phyloP scores from a whole-genome alignment of 2,797 vertebrate genomes.

The Heteromormyrus szaboi region DNA sequence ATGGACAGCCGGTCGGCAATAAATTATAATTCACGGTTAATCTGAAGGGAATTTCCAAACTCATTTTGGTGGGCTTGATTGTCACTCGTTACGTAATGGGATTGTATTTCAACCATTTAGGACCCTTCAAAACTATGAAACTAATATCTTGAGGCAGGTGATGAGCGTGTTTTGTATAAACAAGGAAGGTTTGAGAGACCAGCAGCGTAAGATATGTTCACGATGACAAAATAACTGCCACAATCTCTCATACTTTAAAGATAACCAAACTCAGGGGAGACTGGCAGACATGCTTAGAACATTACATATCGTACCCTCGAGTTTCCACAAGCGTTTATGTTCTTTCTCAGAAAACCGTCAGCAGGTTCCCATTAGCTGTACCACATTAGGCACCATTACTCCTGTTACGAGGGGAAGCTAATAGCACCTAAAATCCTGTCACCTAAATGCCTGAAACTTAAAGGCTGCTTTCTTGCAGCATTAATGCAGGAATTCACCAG shows the following conservation, averaged over 20 bases:
- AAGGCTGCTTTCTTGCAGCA: background rate
- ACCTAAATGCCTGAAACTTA: background rate
- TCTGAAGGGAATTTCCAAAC: background rate
- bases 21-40: background rate
- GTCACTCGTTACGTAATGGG: background rate
- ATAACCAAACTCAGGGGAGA: background rate
- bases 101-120: background rate
- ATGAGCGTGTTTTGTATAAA: slow-evolving; percentile 8
- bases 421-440: background rate
- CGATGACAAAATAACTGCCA: background rate
- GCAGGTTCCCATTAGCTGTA: background rate
- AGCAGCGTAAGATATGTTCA: background rate
- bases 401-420: background rate
- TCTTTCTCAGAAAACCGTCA: background rate
- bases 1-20: background rate
- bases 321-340: background rate
- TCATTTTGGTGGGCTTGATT: background rate
- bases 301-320: background rate
- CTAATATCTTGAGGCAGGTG: background rate
- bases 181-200: background rate
- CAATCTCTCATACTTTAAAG: background rate
- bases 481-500: background rate
- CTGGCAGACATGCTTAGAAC: background rate
- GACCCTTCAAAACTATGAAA: background rate
- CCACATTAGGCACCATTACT: background rate